These are phyloP conservation scores for Heteropelma amictum DNA, from an alignment of 2,888 invertebrate species.

Conservation along the genomic window DNA sequence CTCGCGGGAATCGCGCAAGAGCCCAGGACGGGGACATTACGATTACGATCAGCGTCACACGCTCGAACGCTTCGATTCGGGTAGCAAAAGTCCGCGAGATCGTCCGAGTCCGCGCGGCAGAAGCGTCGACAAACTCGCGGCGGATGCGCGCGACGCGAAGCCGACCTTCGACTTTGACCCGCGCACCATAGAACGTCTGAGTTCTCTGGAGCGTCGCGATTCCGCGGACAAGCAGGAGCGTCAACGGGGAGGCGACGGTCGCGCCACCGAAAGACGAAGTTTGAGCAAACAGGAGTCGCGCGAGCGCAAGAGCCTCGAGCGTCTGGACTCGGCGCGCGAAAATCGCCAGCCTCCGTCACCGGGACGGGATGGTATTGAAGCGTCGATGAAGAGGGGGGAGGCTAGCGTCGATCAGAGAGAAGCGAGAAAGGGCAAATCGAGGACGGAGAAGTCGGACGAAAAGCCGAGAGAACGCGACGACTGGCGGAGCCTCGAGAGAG, in stretches of 20 bases:
- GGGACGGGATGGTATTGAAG: constrained; percentile 61
- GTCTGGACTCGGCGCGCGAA: constrained; percentile 60
- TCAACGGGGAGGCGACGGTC: constrained; percentile 47
- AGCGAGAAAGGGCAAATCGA: constrained; percentile 21
- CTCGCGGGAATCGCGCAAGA: constrained; percentile 62
- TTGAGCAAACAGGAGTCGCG: constrained; percentile 64
- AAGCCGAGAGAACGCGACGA: constrained; percentile 74
- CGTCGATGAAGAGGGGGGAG: too few relatives aligned
- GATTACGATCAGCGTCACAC: constrained; percentile 71
- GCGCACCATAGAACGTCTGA: constrained; percentile 68
- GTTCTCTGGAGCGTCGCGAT: constrained; percentile 61
- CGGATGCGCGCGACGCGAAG: constrained; percentile 61
- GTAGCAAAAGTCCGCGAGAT: constrained; percentile 67
- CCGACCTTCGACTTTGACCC: constrained; percentile 73
- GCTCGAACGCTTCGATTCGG: constrained; percentile 70
- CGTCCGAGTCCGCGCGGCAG: constrained; percentile 64
- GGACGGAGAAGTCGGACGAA: constrained; percentile 65
- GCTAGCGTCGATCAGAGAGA: constrained; percentile 59
- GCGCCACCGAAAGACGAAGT: constrained; percentile 60
- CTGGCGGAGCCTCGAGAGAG: constrained; percentile 74
- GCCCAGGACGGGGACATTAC: constrained; percentile 54
- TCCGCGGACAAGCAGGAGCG: constrained; percentile 5
- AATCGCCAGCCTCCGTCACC: constrained; percentile 66
- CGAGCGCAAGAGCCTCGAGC: constrained; percentile 65
- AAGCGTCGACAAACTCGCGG: constrained; percentile 72